These are phyloP conservation scores for Xenopus borealis DNA, from an alignment of 2,113 vertebrate genomes.

Conservation along the genomic window DNA sequence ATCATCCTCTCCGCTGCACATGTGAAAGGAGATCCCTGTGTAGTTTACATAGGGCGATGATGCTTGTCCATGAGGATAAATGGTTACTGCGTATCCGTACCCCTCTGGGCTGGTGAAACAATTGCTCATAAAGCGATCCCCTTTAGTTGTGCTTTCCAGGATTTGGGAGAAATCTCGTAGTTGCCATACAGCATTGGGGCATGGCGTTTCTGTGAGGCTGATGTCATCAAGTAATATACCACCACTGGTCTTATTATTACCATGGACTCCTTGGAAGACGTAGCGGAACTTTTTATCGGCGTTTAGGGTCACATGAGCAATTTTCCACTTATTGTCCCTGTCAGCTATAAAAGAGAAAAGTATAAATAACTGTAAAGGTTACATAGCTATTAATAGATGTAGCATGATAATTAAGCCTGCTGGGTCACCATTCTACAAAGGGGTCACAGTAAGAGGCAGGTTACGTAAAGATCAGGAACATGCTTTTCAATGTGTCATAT, in stretches of 20 bases:
- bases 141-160: conserved; percentile 48
- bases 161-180: conserved; percentile 73
- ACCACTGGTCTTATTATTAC: conserved; percentile 63
- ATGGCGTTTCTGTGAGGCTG: conserved; percentile 75
- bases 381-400: too few species aligned
- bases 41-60: conserved; percentile 52
- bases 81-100: conserved; percentile 70
- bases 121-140: conserved; percentile 61
- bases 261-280: conserved; percentile 77
- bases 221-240: conserved; percentile 82
- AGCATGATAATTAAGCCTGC: too few species aligned
- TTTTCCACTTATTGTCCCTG: conserved; percentile 75
- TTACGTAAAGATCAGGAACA: too few species aligned
- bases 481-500: too few species aligned
- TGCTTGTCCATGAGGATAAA: conserved; percentile 52
- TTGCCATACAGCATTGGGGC: conserved; percentile 77
- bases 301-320: conserved; percentile 74
- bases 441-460: too few species aligned
- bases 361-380: too few species aligned
- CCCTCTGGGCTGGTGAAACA: conserved; percentile 84
- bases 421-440: too few species aligned
- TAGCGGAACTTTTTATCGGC: conserved; percentile 84
- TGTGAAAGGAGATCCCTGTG: conserved; percentile 69
- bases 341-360: conserved; percentile 64
- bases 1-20: conserved; percentile 83